Percentiles rank a stretch among this genome's conserved stretches.
These are phyloP conservation scores for Anas capensis DNA, from an alignment of 2,797 vertebrate species.

Conservation along the genomic window DNA sequence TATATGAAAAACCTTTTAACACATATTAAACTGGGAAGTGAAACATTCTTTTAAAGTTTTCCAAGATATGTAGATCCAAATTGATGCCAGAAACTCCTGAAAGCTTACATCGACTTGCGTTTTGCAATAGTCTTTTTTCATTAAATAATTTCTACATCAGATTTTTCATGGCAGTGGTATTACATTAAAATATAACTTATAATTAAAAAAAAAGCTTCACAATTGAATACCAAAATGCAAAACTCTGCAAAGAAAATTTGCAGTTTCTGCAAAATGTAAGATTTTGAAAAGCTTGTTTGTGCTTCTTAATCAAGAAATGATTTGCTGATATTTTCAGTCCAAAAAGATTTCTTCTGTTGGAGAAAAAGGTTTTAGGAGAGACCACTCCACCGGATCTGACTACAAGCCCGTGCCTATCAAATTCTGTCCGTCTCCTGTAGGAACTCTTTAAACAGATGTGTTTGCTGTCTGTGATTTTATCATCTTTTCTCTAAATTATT, in stretches of 20 bases:
- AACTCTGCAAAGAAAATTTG: background rate
- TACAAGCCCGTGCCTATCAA: background rate
- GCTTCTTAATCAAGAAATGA: background rate
- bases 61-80: background rate
- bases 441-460: conserved; percentile 5
- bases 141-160: rapidly evolving
- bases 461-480: background rate
- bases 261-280: background rate
- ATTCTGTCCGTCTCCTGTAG: background rate
- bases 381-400: background rate
- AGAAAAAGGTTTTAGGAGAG: background rate
- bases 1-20: conserved; percentile 1
- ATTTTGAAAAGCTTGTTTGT: background rate
- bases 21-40: background rate
- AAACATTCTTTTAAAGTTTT: conserved; percentile 37
- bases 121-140: background rate
- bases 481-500: background rate
- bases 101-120: background rate
- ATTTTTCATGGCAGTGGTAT: background rate
- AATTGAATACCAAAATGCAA: background rate
- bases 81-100: background rate
- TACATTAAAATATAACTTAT: background rate
- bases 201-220: background rate
- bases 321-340: background rate
- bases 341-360: background rate